Evolutionary conservation across 2,113 vertebrate genomes (phyloP).

Genomic region (Progne subis): DNA sequence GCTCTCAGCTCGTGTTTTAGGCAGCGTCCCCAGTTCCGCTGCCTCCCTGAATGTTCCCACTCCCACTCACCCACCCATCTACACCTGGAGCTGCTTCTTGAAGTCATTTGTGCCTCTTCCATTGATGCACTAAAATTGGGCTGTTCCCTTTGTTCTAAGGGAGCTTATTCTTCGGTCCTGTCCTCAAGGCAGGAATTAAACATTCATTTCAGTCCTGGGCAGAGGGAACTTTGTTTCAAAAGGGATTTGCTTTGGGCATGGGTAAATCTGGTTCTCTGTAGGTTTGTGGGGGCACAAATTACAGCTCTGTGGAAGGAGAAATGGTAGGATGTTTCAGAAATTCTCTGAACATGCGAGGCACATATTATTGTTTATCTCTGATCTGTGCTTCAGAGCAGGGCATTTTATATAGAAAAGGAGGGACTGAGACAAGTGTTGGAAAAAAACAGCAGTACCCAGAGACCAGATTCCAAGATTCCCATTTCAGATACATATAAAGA

Average conservation of each 20-base stretch:
- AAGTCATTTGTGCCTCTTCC: background rate
- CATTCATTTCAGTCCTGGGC: background rate
- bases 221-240: background rate
- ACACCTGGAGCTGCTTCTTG: background rate
- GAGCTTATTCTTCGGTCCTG: background rate
- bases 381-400: background rate
- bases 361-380: background rate
- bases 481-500: slow-evolving; percentile 52
- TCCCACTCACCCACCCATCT: background rate
- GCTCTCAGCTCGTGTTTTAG: background rate
- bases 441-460: background rate
- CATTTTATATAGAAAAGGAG: background rate
- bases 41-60: background rate
- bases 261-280: background rate
- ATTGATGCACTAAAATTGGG: background rate
- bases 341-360: background rate
- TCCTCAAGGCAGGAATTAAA: background rate
- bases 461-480: slow-evolving; percentile 52
- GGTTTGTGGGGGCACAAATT: background rate
- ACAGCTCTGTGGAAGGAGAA: background rate
- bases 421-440: slow-evolving; percentile 14
- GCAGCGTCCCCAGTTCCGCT: background rate
- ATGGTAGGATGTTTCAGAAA: background rate
- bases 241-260: background rate
- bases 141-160: background rate